A percentile compares a stretch with the other conserved stretches of the same genome.
Conservation (phyloP, 2,797 vertebrate species). For the Sebastes nivosus region DNA sequence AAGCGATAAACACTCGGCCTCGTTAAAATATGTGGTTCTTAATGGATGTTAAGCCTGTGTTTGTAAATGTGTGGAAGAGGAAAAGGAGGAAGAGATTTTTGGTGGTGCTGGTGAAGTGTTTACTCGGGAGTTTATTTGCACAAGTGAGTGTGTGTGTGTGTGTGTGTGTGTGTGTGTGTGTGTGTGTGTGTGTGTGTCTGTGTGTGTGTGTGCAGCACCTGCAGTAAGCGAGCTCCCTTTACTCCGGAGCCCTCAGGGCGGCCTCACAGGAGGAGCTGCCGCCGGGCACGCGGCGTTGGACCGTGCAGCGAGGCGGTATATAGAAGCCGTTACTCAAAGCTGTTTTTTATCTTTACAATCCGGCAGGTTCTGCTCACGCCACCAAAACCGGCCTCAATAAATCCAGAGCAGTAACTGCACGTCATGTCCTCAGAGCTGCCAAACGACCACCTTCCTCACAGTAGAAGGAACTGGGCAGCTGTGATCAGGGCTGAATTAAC, state of each 20-base stretch:
- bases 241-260: background rate
- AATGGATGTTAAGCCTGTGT: background rate
- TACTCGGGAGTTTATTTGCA: background rate
- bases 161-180: background rate
- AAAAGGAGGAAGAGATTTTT: background rate
- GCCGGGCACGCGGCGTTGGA: background rate
- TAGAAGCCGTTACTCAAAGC: background rate
- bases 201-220: background rate
- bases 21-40: background rate
- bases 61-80: background rate
- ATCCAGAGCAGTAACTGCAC: background rate
- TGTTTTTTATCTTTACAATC: constrained; percentile 40
- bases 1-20: constrained; percentile 15
- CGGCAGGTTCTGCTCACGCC: constrained; percentile 14
- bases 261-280: background rate
- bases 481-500: background rate
- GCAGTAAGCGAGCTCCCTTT: background rate
- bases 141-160: background rate
- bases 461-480: background rate
- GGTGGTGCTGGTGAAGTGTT: background rate
- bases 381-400: background rate
- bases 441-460: background rate
- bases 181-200: background rate
- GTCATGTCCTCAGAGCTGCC: background rate
- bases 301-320: background rate